Evolutionary conservation across 2,113 vertebrate species (phyloP), one percentile per base, ranked within the genome.

Genomic region (Serinus canaria): DNA sequence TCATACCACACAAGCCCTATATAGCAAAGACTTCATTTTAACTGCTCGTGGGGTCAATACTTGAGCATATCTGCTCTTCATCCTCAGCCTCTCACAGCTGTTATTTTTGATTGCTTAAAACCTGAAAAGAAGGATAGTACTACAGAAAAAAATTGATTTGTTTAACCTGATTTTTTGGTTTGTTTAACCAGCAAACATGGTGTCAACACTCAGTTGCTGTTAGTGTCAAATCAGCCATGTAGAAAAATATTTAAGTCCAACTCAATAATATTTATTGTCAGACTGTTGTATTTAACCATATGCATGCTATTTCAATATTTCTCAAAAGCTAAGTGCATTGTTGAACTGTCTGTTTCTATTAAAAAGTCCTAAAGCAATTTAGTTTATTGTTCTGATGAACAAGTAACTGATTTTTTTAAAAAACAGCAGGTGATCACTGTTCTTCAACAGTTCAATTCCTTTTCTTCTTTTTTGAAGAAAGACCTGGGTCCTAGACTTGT

Each of bases 81-180:
- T 39, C 83, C 73, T 90, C 82, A 96, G 62, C 49, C 43, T 92
- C 69, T 79, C 53, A 69, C 12, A 73, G 73, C 37, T 95, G 79
- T 41, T 90, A 30, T 87, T 91, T 90, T 60, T 93, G 69, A 92
- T 66, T 75, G 76, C 41, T 96, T 37, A 82, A 64, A 94, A 88
- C 53, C 69, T 75, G 80, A 90, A 89, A 83, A 81, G 73, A 58
- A 76, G 41, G 37, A 63, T 72, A 82, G 75, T 35, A 20, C 49
- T 79, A 72, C 13, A 73, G 86, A 60, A 94, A 83, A 87, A 81
- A 87, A 67, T 4, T 41, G 53, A 92, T 95, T 89, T 53, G 76
- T 86, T 96, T 86, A 81, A 90, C 76, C 49, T 62, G 69, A 90
- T 94, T 90, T 96, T 77, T 89, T 84, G 69, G 85, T 92, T 95